Evolutionary conservation across 92 coral and sea anemone species (phyloP).

Genomic region (Heteractis magnifica): DNA sequence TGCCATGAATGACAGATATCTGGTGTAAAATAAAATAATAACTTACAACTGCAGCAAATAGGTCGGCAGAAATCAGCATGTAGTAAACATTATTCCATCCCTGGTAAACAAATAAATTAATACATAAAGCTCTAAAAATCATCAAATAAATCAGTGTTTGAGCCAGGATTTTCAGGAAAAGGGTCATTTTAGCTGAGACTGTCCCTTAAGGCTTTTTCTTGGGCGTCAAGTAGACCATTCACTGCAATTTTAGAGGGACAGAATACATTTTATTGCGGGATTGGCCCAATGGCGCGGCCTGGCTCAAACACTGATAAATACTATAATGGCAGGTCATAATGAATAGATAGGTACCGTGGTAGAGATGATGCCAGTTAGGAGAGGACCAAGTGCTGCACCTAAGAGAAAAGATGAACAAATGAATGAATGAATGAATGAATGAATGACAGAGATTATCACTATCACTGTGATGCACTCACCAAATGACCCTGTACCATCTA

Average conservation of each 20-base stretch:
- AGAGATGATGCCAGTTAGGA: slow-evolving; percentile 85
- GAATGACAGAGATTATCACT: not conserved
- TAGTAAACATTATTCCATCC: slow-evolving; percentile 96
- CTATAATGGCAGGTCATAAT: not conserved
- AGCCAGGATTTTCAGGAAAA: no score
- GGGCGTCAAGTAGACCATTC: no score
- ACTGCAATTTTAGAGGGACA: no score
- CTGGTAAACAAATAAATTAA: slow-evolving; percentile 26
- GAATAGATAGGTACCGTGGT: slow-evolving; percentile 61
- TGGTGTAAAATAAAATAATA: not conserved
- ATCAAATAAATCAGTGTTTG: no score
- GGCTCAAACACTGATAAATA: no score
- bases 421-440: no score
- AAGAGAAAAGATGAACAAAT: not conserved
- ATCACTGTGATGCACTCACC: slow-evolving; percentile 45
- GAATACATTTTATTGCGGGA: no score
- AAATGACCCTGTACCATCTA: slow-evolving; percentile 95
- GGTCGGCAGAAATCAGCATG: slow-evolving; percentile 86
- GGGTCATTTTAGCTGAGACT: no score
- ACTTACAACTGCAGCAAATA: slow-evolving; percentile 91
- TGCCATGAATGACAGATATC: not conserved
- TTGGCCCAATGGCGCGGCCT: no score
- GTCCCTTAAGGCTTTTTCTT: no score
- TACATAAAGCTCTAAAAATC: not conserved
- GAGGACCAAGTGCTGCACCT: slow-evolving; percentile 98